Conservation (phyloP, 2,113 vertebrate species). For the Edolisoma coerulescens region DNA sequence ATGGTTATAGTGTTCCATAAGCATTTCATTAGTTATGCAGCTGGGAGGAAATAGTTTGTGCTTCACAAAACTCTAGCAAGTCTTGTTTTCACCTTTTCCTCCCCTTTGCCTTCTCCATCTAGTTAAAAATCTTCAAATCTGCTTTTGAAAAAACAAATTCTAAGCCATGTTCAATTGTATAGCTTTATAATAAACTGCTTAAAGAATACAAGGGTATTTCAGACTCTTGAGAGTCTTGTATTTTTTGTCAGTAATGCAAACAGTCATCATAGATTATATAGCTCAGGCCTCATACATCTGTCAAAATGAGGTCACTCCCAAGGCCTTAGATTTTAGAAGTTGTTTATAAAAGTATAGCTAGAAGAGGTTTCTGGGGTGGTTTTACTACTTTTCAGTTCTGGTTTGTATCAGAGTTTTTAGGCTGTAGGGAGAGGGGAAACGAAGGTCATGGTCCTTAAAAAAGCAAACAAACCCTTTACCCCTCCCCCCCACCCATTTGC, state of each 20-base stretch:
- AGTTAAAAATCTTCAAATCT: neutral
- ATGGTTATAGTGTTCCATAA: neutral
- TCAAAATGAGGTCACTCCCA: neutral
- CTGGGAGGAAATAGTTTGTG: neutral
- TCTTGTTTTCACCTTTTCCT: neutral
- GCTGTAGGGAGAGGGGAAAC: neutral
- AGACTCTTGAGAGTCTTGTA: neutral
- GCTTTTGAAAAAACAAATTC: neutral
- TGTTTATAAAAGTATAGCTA: neutral
- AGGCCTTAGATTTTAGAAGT: neutral
- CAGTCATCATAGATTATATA: neutral
- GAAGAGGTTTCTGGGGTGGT: neutral
- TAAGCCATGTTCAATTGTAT: neutral
- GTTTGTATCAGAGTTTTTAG: neutral
- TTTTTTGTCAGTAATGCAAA: neutral
- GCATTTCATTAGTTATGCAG: neutral
- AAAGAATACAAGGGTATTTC: neutral
- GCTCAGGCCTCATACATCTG: neutral
- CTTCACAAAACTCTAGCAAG: neutral
- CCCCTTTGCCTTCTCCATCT: neutral
- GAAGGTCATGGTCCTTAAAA: neutral
- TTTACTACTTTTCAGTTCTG: neutral
- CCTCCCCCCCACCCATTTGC: accelerated
- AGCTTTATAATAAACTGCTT: neutral
- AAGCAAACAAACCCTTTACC: neutral